Evolutionary conservation across 2,888 invertebrate species (phyloP).

Genomic region (Trissoscelio sp.): DNA sequence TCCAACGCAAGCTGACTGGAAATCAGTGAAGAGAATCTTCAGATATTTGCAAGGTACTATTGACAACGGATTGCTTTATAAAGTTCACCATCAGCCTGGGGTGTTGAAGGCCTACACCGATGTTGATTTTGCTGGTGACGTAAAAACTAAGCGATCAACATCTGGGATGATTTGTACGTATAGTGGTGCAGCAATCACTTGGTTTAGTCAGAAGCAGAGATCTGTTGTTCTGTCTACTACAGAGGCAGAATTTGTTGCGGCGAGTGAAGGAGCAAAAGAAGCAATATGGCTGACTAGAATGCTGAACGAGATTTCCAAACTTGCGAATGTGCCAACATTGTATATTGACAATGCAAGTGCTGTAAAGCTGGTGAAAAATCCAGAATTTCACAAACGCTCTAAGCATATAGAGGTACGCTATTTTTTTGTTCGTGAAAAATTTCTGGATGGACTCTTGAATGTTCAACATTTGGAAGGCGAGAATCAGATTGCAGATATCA

Average conservation of each 20-base stretch:
- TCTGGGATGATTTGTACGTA: constrained; percentile 57
- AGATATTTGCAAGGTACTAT: constrained; percentile 59
- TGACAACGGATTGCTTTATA: background rate
- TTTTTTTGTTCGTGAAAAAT: constrained; percentile 73
- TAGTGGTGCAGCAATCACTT: constrained; percentile 62
- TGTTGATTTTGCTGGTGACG: constrained; percentile 66
- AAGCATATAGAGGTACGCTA: constrained; percentile 68
- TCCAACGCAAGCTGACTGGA: constrained; percentile 41
- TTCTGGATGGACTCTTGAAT: constrained; percentile 61
- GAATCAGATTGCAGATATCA: constrained; percentile 72
- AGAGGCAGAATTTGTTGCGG: constrained; percentile 55
- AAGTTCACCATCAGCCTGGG: background rate
- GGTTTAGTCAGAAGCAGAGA: constrained; percentile 60
- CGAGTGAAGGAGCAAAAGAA: constrained; percentile 55
- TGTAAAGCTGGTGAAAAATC: constrained; percentile 54
- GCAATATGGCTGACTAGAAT: constrained; percentile 41
- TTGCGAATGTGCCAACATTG: constrained; percentile 27
- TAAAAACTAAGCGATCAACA: constrained; percentile 53
- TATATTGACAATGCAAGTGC: constrained; percentile 56
- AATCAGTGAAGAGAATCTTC: constrained; percentile 62
- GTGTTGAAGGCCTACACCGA: constrained; percentile 40
- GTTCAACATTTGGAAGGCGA: constrained; percentile 70
- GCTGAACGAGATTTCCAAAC: constrained; percentile 24
- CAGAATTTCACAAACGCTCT: constrained; percentile 49
- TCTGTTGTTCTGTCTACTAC: constrained; percentile 18